Percentiles rank a stretch among this genome's conserved stretches.
Evolutionary conservation across 2,888 invertebrate genomes (phyloP).

Genomic region (Isoperla grammatica): DNA sequence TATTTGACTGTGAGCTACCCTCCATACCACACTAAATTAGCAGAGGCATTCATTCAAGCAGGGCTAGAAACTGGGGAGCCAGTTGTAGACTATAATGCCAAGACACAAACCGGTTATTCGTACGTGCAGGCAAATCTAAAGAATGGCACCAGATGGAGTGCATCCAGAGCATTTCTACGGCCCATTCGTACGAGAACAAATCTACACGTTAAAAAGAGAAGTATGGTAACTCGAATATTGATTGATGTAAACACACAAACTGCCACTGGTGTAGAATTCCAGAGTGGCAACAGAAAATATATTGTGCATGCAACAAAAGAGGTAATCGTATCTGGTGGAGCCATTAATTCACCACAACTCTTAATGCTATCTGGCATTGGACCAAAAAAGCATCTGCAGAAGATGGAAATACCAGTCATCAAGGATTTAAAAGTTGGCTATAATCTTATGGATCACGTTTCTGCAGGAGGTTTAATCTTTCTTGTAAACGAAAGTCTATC

Average conservation of each 20-base stretch:
- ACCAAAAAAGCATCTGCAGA: constrained; percentile 53
- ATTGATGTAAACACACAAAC: constrained; percentile 50
- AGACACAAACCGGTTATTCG: background rate
- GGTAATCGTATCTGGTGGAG: constrained; percentile 69
- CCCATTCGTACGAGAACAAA: constrained; percentile 55
- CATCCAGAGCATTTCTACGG: constrained; percentile 59
- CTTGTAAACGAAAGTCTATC: constrained; percentile 40
- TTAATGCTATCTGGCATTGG: constrained; percentile 76
- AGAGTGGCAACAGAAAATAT: constrained; percentile 44
- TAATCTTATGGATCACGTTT: constrained; percentile 64
- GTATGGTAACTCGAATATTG: constrained; percentile 55
- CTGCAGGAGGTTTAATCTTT: constrained; percentile 58
- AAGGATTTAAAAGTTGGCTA: constrained; percentile 58
- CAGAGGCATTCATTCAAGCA: constrained; percentile 58
- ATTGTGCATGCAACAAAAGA: constrained; percentile 59
- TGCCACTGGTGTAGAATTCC: constrained; percentile 56
- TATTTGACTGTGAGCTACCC: constrained; percentile 52
- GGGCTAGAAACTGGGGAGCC: constrained; percentile 55
- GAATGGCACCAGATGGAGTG: constrained; percentile 55
- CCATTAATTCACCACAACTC: constrained; percentile 71
- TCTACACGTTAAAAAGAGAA: constrained; percentile 55
- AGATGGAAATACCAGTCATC: constrained; percentile 39
- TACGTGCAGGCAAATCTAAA: background rate
- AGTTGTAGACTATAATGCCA: constrained; percentile 55
- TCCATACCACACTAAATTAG: constrained; percentile 51